Conservation (phyloP, 2,888 invertebrate species). For the Cryptocephalus moraei region DNA sequence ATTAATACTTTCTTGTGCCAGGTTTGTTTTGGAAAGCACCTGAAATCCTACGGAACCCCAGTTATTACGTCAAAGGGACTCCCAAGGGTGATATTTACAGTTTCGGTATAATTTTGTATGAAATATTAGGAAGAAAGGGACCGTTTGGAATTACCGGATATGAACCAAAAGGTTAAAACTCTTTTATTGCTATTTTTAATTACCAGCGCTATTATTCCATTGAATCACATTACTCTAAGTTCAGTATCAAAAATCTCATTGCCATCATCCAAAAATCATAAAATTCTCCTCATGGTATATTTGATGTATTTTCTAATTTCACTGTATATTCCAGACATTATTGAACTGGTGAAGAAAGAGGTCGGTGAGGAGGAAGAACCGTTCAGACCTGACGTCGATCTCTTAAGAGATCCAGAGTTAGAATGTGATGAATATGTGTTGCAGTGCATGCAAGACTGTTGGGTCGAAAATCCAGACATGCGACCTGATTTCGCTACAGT, state of each 20-base stretch:
- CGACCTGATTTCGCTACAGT: slow-evolving; percentile 81
- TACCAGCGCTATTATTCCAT: too few species aligned
- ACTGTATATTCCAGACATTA: slow-evolving; percentile 55
- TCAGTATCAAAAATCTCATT: too few species aligned
- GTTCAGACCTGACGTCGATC: slow-evolving; percentile 69
- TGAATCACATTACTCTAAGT: too few species aligned
- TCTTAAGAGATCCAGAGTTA: slow-evolving; percentile 58
- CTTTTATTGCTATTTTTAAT: not conserved
- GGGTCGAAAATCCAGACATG: slow-evolving; percentile 74
- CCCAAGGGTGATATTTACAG: slow-evolving; percentile 94
- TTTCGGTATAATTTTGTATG: slow-evolving; percentile 91
- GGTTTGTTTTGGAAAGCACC: slow-evolving; percentile 91
- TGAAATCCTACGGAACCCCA: slow-evolving; percentile 70
- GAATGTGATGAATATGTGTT: slow-evolving; percentile 75
- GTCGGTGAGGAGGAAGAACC: slow-evolving; percentile 58
- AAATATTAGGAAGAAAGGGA: slow-evolving; percentile 83
- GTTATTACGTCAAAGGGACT: slow-evolving; percentile 59
- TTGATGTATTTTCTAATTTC: too few species aligned
- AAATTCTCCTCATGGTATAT: too few species aligned
- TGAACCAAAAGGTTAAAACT: slow-evolving; percentile 68
- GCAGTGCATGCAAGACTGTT: slow-evolving; percentile 77
- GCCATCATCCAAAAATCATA: too few species aligned
- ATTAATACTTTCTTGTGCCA: slow-evolving; percentile 15
- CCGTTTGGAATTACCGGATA: slow-evolving; percentile 73
- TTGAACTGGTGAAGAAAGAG: slow-evolving; percentile 67